phyloP scores from a whole-genome alignment of 2,888 invertebrate species.

The Nineta flava region DNA sequence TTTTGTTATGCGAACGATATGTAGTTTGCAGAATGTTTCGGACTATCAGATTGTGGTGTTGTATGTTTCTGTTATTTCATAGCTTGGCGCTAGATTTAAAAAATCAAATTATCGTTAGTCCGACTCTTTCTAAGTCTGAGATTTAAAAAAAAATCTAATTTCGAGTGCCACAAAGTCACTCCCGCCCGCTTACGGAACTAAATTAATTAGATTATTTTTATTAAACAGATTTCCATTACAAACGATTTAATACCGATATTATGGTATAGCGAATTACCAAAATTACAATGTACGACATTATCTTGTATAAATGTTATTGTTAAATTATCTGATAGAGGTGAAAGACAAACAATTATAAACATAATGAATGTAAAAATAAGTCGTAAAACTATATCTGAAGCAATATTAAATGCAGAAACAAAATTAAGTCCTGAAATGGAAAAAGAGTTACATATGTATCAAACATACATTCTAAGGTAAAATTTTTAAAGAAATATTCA shows the following conservation, averaged over 20 bases:
- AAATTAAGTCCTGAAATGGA: not conserved
- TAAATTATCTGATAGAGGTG: not conserved
- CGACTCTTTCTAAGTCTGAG: too few relatives aligned
- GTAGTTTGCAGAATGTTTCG: too few relatives aligned
- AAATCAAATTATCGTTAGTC: too few relatives aligned
- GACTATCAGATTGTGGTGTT: too few relatives aligned
- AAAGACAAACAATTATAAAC: not conserved
- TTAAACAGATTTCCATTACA: not conserved
- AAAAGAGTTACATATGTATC: not conserved
- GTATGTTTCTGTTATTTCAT: too few relatives aligned
- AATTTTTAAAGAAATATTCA: too few relatives aligned
- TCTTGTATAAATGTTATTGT: not conserved
- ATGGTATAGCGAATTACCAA: not conserved
- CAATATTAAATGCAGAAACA: not conserved
- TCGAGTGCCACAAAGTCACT: too few relatives aligned
- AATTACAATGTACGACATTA: not conserved
- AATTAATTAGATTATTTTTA: not conserved
- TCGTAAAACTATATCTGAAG: not conserved
- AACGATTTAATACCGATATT: not conserved
- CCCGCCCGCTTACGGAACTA: not conserved
- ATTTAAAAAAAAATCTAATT: too few relatives aligned
- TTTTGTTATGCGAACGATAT: too few relatives aligned
- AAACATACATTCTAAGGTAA: not conserved
- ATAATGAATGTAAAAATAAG: not conserved
- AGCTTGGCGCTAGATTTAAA: too few relatives aligned